Conservation (phyloP, 2,888 invertebrate genomes). For the Dynastes grantii region DNA sequence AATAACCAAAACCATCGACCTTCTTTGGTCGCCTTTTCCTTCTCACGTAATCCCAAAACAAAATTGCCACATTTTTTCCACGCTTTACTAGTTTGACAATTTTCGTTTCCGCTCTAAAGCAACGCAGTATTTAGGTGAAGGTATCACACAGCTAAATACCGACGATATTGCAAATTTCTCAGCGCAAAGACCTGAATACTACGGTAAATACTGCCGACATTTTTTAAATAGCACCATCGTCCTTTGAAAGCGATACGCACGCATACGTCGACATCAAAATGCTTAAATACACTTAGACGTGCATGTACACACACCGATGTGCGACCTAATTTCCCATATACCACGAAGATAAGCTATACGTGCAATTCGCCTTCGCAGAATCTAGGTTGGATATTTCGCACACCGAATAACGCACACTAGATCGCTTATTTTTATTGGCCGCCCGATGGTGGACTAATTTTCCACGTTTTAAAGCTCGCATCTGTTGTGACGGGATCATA, state of each 20-base stretch:
- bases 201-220: neutral
- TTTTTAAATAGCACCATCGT: conserved; percentile 8
- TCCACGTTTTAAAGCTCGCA: conserved; percentile 19
- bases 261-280: neutral
- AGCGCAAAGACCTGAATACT: neutral
- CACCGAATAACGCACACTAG: neutral
- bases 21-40: too few species aligned
- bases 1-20: too few species aligned
- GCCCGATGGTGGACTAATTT: conserved; percentile 28
- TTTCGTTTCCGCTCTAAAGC: neutral
- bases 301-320: neutral
- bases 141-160: neutral
- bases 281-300: neutral
- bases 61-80: too few species aligned
- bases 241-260: conserved; percentile 3
- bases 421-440: conserved; percentile 36
- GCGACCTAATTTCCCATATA: conserved; percentile 12
- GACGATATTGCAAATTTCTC: conserved; percentile 3
- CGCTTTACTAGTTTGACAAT: neutral
- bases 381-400: conserved; percentile 43
- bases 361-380: conserved; percentile 7
- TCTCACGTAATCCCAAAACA: too few species aligned
- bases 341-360: neutral
- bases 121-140: neutral
- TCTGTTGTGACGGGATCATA: neutral